phyloP scores from a whole-genome alignment of 2,113 vertebrate genomes.

The Planiliza haematocheilus region DNA sequence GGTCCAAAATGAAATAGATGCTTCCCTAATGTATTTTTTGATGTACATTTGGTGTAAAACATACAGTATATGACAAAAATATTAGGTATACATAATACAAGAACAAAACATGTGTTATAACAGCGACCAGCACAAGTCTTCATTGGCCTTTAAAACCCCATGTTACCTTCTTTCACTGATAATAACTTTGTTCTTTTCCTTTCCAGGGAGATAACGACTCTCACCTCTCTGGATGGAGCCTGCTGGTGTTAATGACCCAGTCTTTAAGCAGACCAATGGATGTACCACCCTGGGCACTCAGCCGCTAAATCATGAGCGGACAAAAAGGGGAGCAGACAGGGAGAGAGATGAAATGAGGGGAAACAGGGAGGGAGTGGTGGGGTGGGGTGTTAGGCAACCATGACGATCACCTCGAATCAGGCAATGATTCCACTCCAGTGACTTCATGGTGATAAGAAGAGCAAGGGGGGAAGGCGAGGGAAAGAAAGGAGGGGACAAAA shows the following conservation, averaged over 20 bases:
- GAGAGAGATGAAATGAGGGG: constrained; percentile 18
- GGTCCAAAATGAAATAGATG: no score
- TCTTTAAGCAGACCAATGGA: constrained; percentile 68
- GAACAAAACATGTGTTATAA: not conserved
- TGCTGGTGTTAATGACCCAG: constrained; percentile 66
- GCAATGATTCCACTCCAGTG: constrained; percentile 54
- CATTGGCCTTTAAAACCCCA: constrained; percentile 1
- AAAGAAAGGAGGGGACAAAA: constrained; percentile 11
- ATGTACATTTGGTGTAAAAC: no score
- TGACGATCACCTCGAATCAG: constrained; percentile 64
- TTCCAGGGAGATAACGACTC: constrained; percentile 17
- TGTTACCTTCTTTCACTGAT: constrained; percentile 5
- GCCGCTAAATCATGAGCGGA: constrained; percentile 65
- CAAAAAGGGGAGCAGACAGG: constrained; percentile 41
- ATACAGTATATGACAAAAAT: no score
- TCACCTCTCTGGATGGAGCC: constrained; percentile 41
- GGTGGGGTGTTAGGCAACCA: constrained; percentile 6
- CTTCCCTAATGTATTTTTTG: no score
- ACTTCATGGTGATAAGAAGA: constrained; percentile 29
- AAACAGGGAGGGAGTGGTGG: not conserved
- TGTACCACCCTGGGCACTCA: constrained; percentile 64
- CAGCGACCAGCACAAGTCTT: not conserved
- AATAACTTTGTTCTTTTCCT: constrained; percentile 2
- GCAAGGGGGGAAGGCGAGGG: not conserved
- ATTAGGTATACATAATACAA: no score